Percentiles rank a stretch among this genome's conserved stretches.
Evolutionary conservation across 2,113 vertebrate species (phyloP).

Genomic region (Chunga burmeisteri): DNA sequence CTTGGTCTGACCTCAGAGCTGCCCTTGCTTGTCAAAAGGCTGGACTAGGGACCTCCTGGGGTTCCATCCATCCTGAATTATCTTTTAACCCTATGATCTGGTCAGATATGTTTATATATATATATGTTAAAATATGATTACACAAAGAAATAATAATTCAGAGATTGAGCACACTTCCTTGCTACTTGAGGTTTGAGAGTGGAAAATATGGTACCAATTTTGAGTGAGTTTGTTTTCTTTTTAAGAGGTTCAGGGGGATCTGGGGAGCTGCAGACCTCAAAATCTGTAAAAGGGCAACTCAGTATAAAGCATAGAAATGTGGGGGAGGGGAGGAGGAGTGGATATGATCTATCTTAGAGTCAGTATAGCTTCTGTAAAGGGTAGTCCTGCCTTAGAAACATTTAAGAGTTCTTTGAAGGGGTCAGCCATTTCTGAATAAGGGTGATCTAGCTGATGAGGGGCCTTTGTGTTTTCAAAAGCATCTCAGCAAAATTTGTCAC

Average conservation of each 20-base stretch:
- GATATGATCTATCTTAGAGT: not conserved
- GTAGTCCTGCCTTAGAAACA: not conserved
- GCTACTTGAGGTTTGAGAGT: not conserved
- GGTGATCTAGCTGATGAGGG: not conserved
- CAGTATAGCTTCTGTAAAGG: not conserved
- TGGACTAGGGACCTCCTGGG: not conserved
- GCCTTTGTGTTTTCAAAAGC: not conserved
- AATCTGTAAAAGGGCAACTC: not conserved
- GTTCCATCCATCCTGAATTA: not conserved
- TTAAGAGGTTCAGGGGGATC: not conserved
- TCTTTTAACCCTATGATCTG: not conserved
- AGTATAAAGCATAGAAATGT: not conserved
- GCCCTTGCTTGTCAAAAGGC: not conserved
- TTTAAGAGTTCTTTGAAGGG: not conserved
- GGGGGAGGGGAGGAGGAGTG: not conserved
- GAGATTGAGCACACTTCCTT: not conserved
- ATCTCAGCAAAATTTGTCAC: not conserved
- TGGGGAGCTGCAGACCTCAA: not conserved
- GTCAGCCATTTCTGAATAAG: not conserved
- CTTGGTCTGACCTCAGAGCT: not conserved
- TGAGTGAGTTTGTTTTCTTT: not conserved
- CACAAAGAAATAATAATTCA: not conserved
- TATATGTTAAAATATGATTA: not conserved
- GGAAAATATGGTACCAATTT: not conserved
- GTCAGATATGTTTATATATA: not conserved